Evolutionary conservation across 2,888 invertebrate genomes (phyloP).

Genomic region (Pseudanteris insignis): DNA sequence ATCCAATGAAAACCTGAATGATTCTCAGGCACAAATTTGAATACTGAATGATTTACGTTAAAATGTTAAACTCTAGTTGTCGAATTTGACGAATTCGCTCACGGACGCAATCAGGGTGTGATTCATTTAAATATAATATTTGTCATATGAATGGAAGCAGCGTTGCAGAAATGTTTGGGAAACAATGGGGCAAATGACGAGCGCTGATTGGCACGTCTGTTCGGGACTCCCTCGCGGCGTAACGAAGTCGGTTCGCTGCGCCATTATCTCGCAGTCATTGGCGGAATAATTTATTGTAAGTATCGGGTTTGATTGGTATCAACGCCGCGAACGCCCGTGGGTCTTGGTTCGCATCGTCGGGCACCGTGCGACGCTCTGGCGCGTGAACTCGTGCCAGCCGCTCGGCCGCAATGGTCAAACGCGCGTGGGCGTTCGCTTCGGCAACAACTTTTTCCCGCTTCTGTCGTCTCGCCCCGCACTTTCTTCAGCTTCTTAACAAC

Average conservation of each 20-base stretch:
- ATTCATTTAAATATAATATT: no score
- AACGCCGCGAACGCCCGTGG: slow-evolving; percentile 26
- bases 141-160: no score
- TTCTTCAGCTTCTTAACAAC: slow-evolving; percentile 15
- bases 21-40: no score
- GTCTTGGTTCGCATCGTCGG: slow-evolving; percentile 3
- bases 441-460: slow-evolving; percentile 31
- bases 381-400: slow-evolving; percentile 28
- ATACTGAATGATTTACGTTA: no score
- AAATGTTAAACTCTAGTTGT: no score
- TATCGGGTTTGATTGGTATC: slow-evolving; percentile 48
- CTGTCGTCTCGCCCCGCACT: slow-evolving; percentile 18
- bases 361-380: slow-evolving; percentile 11
- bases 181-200: not conserved
- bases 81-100: no score
- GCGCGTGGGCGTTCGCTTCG: slow-evolving; percentile 33
- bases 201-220: slow-evolving; percentile 5
- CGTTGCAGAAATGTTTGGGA: no score
- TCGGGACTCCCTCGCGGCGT: no score
- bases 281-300: slow-evolving; percentile 39
- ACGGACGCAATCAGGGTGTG: no score
- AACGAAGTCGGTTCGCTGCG: no score
- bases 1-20: no score
- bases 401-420: slow-evolving; percentile 23
- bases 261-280: slow-evolving; percentile 21